phyloP scores from a whole-genome alignment of 2,113 vertebrate genomes.

The Mungos mungo region DNA sequence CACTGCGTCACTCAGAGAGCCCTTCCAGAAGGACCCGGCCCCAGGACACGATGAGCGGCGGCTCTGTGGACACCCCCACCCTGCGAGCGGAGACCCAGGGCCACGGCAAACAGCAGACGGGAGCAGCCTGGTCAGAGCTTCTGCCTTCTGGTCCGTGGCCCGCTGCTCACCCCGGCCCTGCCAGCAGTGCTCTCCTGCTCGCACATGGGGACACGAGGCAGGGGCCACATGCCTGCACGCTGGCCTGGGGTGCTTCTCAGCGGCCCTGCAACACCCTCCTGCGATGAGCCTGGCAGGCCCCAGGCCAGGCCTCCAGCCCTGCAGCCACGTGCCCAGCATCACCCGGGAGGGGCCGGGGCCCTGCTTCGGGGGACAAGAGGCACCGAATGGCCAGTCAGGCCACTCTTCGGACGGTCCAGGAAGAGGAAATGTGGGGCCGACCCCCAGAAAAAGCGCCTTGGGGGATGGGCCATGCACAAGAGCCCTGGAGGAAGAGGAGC shows the following conservation, averaged over 20 bases:
- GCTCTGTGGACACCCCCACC: not conserved
- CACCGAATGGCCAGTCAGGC: not conserved
- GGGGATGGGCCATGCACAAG: too few relatives aligned
- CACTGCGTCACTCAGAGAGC: not conserved
- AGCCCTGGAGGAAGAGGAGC: too few relatives aligned
- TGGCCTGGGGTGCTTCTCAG: too few relatives aligned
- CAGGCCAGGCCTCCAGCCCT: not conserved
- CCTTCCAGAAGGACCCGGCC: not conserved
- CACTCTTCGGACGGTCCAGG: too few relatives aligned
- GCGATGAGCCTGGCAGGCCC: not conserved
- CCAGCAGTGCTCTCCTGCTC: too few relatives aligned
- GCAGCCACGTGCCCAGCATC: not conserved
- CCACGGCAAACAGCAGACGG: not conserved
- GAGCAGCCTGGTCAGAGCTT: too few relatives aligned
- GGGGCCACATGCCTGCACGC: too few relatives aligned
- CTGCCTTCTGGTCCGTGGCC: too few relatives aligned
- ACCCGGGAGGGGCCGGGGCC: not conserved
- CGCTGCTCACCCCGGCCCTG: too few relatives aligned
- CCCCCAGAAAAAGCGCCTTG: too few relatives aligned
- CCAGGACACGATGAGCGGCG: not conserved
- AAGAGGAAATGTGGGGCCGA: too few relatives aligned
- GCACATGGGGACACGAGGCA: too few relatives aligned
- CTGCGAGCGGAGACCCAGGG: not conserved
- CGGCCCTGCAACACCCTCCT: not conserved
- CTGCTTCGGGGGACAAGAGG: not conserved